Evolutionary conservation across 2,797 vertebrate species (phyloP), one percentile per base, ranked within the genome.

Genomic region (Setipinna tenuifilis): DNA sequence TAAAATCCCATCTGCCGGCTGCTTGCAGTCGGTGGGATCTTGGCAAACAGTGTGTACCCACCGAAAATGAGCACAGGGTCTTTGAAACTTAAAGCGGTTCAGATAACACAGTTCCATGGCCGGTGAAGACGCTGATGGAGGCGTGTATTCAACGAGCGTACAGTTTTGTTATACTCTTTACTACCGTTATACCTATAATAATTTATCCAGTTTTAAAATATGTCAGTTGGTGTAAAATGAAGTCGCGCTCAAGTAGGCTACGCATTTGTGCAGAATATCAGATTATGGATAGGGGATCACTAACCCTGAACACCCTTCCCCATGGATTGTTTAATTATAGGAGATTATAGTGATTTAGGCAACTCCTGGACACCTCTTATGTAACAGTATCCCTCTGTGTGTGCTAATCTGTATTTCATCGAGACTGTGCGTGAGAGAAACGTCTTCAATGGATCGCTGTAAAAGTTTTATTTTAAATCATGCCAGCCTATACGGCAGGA

Each of bases 1-100:
- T 94, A 93, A 95, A 92, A 93, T 91, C 91, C 95, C 95, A 95
- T 95, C 95, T 95, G 95, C 93, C 89, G 90, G 89, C 88, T 88
- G 91, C 94, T 92, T 94, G 90, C 93, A 83, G 92, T 89, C 91
- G 48, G 85, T 92, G 90, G 86, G 88, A 93, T 88, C 90, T 88
- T 44, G 80, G 80, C 81, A 84, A 75, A 75, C 48, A 44, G 88
- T 12, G 87, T 57, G 89, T 6, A n/a, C 16, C 31, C 28, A 19
- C 35, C 6, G 35, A 78, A 44, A 21, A 16, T 31, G 31, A 41
- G 16, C 10, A 50, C 31, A 17, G 10, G 23, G 62, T 75, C 28
- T 75, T 75, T 19, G 31, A 19, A 41, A 75, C 46, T 48, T 48
- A 48, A 48, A 48, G 10, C 46, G 10, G 46, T 4, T 48, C n/a